A percentile compares a stretch with the other conserved stretches of the same genome.
Conservation (phyloP, 2,888 invertebrate genomes). For the Ernsta delagoae region DNA sequence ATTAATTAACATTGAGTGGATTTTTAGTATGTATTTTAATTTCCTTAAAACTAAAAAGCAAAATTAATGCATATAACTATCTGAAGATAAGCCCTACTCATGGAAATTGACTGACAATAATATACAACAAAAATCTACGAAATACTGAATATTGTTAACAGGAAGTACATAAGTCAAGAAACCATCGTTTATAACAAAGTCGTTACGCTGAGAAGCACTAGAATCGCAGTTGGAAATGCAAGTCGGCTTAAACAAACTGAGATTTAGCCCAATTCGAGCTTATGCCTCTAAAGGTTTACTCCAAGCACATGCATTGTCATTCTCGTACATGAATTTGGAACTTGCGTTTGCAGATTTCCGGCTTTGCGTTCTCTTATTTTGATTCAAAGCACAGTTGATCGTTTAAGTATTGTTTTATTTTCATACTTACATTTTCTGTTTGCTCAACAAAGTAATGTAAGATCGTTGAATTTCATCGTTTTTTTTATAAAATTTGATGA, state of each 20-base stretch:
- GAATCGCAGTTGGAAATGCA: constrained; percentile 56
- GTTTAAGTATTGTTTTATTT: not conserved
- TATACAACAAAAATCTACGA: too few relatives aligned
- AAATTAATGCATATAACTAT: too few relatives aligned
- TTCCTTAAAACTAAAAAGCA: too few relatives aligned
- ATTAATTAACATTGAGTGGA: too few relatives aligned
- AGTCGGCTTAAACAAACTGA: constrained; percentile 61
- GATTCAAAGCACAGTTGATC: not conserved
- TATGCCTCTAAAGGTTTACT: constrained; percentile 51
- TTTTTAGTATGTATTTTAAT: too few relatives aligned
- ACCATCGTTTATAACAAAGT: not conserved
- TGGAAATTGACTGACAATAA: too few relatives aligned
- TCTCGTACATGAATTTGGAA: constrained; percentile 30
- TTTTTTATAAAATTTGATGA: too few relatives aligned
- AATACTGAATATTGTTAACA: not conserved
- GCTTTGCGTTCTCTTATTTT: constrained; percentile 14
- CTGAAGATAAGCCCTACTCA: too few relatives aligned
- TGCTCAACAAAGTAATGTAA: not conserved
- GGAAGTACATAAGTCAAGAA: not conserved
- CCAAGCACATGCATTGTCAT: constrained; percentile 42
- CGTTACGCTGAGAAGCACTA: constrained; percentile 49
- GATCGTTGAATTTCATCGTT: too few relatives aligned
- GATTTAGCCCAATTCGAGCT: constrained; percentile 72
- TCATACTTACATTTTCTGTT: not conserved
- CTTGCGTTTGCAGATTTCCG: constrained; percentile 26